These are phyloP conservation scores for Drosophila nr. perissopoda DNA, from an alignment of 2,888 invertebrate genomes.

Conservation along the genomic window DNA sequence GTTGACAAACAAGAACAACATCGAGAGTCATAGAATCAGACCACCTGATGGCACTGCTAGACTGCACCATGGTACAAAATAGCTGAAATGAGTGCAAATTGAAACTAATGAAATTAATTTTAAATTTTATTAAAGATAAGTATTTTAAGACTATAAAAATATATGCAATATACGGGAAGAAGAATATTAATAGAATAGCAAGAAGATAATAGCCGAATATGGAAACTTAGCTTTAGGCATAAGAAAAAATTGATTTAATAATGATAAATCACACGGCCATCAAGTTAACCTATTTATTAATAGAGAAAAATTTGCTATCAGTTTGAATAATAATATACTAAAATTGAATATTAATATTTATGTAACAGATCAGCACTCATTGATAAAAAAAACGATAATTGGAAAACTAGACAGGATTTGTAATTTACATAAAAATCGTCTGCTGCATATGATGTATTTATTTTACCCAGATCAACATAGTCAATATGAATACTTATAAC, in stretches of 20 bases:
- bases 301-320: background rate
- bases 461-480: background rate
- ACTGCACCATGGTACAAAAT: conserved; percentile 45
- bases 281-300: background rate
- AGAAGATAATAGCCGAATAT: background rate
- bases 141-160: background rate
- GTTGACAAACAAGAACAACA: conserved; percentile 69
- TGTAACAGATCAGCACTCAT: too few species aligned
- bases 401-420: background rate
- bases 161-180: background rate
- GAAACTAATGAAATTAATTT: background rate
- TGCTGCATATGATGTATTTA: background rate
- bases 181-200: background rate
- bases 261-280: background rate
- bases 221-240: background rate
- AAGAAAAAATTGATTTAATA: background rate
- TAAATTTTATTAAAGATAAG: background rate
- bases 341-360: background rate
- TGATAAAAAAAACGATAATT: too few species aligned
- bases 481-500: background rate
- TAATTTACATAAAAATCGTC: background rate
- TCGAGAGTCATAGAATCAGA: conserved; percentile 32
- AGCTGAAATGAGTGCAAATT: background rate
- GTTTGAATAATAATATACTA: background rate
- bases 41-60: conserved; percentile 65